Evolutionary conservation across 2,888 invertebrate species (phyloP), one percentile per base, ranked within the genome.

Genomic region (Baronia brevicornis): DNA sequence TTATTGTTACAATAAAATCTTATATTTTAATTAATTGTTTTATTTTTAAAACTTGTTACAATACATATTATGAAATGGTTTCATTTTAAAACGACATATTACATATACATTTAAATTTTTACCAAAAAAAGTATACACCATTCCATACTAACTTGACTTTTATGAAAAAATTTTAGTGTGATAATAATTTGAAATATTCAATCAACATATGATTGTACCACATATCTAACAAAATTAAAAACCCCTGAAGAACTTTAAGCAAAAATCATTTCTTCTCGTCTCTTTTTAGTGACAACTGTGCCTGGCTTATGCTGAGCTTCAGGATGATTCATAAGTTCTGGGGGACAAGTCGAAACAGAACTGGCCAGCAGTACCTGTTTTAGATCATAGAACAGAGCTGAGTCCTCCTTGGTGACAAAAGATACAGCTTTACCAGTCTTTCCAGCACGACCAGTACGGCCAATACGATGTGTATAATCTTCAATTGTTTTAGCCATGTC

Each of bases 401-500:
- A 94, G 71, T 99, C 99, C 46, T 99, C 98, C 65, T 98, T 97
- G 0, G 99, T 99, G 29, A 96, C 90, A 82, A 99, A 98, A 6
- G 96, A 94, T 44, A 99, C 92, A 8, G 99, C 98, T 51, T 94
- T 90, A 79, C 99, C 99, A 53, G 92, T 93, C 77, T 99, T 99
- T 27, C 99, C 99, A 1, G 98, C 99, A 84, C 99, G 95, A 56
- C 98, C 99, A 0, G 98, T 99, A 86, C 98, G 91, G 69, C 98
- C 99, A 61, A 99, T 98, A 86, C 99, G 93, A 91, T 97, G 96
- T 1, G 96, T 96, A 59, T 96, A 96, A 77, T 96, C 96, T 87
- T 99, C 99, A 58, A 99, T 98, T 8, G 93, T 91, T 75, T 99
- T 99, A 0, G 99, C 98, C 99, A 99, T 99, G 66, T 99, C 99